Conservation (phyloP, 2,797 vertebrate genomes). For the Chromis chromis region DNA sequence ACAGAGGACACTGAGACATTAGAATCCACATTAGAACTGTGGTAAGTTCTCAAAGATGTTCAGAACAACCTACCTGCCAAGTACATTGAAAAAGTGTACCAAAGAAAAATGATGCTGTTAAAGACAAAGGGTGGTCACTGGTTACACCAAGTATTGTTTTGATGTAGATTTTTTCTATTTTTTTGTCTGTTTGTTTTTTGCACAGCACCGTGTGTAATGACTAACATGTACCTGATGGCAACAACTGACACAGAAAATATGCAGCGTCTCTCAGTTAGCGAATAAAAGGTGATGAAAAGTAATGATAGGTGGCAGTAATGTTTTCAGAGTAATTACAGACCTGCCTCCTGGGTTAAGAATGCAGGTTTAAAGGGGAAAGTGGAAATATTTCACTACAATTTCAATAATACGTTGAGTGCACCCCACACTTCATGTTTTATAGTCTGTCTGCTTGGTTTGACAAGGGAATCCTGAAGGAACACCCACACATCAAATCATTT, state of each 20-base stretch:
- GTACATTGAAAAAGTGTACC: background rate
- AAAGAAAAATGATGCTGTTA: background rate
- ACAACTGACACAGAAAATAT: slow-evolving; percentile 44
- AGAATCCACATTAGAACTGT: background rate
- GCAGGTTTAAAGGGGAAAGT: background rate
- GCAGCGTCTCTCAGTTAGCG: slow-evolving; percentile 2
- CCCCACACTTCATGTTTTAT: background rate
- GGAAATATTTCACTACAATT: background rate
- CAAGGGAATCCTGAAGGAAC: background rate
- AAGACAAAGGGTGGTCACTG: background rate
- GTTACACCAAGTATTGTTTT: background rate
- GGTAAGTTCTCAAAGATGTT: background rate
- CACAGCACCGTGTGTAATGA: slow-evolving; percentile 11
- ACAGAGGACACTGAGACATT: too few relatives aligned
- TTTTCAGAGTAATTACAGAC: background rate
- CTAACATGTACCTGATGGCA: background rate
- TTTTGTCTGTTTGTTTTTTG: background rate
- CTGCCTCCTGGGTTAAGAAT: background rate
- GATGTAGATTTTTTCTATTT: background rate
- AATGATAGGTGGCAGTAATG: background rate
- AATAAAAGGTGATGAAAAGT: slow-evolving; percentile 1
- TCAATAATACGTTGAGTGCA: background rate
- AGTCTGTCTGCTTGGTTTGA: background rate
- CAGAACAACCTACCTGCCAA: background rate
- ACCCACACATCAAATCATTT: background rate